Percentiles rank a stretch among this genome's conserved stretches.
Evolutionary conservation across 1,140 invertebrate species (phyloP).

Genomic region (Bicyclus anynana): DNA sequence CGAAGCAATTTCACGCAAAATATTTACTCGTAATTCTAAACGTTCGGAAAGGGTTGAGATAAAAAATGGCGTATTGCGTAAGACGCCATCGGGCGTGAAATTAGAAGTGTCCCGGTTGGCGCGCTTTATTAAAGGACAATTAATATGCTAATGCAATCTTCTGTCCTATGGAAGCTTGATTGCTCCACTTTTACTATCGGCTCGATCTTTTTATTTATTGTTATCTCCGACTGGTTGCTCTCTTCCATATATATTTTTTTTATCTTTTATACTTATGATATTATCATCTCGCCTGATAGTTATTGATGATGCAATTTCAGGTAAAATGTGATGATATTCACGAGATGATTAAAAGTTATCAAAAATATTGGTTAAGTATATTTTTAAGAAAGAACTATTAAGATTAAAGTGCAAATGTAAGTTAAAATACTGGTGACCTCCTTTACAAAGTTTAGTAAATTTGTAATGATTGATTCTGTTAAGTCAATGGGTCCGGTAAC

Average conservation of each 20-base stretch:
- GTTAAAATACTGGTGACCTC: too few relatives aligned
- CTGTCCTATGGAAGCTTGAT: not conserved
- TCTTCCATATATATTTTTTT: not conserved
- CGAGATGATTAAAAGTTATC: too few relatives aligned
- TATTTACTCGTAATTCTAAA: constrained; percentile 5
- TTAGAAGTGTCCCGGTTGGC: not conserved
- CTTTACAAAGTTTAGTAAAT: too few relatives aligned
- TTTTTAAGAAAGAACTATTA: too few relatives aligned
- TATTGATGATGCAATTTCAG: too few relatives aligned
- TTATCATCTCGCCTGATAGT: too few relatives aligned
- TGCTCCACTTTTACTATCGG: not conserved
- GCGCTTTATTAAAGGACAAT: constrained; percentile 1
- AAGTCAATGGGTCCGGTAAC: too few relatives aligned
- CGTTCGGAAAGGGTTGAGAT: constrained; percentile 10
- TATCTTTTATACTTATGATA: too few relatives aligned
- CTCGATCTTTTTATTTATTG: not conserved
- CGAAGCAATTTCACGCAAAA: constrained; percentile 21
- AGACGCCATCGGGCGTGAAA: constrained; percentile 17
- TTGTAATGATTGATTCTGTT: too few relatives aligned
- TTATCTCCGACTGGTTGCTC: not conserved
- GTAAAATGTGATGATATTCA: too few relatives aligned
- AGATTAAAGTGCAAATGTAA: too few relatives aligned
- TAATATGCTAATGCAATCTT: constrained; percentile 2
- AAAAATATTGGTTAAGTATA: too few relatives aligned
- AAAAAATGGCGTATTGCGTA: constrained; percentile 18